Percentiles rank a stretch among this genome's conserved stretches.
phyloP scores from a whole-genome alignment of 2,888 invertebrate genomes.

The Zelleria hepariella region DNA sequence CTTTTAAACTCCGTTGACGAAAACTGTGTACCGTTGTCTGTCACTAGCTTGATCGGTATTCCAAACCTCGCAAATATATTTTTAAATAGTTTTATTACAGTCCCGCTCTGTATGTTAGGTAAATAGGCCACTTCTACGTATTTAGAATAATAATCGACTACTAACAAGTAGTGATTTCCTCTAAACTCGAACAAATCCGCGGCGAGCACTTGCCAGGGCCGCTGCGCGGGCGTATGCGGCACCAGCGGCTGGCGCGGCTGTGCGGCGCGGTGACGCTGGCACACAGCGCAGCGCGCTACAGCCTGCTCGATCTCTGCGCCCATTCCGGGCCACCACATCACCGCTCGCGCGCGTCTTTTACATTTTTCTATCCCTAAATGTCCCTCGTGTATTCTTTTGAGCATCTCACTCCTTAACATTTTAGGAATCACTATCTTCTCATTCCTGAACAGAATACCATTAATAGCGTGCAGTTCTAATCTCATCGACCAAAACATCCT shows the following conservation, averaged over 20 bases:
- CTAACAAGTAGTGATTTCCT: no score
- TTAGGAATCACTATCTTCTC: not conserved
- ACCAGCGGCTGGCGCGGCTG: constrained; percentile 12
- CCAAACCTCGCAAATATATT: no score
- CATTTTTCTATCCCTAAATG: constrained; percentile 12
- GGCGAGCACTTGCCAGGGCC: constrained; percentile 8
- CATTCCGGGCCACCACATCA: no score
- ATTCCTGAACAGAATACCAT: not conserved
- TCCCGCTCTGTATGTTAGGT: constrained; percentile 4
- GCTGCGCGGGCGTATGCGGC: constrained; percentile 11
- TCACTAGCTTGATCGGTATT: no score
- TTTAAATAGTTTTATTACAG: constrained; percentile 7
- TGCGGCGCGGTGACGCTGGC: no score
- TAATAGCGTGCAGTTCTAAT: not conserved
- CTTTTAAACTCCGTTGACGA: constrained; percentile 6
- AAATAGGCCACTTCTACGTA: constrained; percentile 6
- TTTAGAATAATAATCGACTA: no score
- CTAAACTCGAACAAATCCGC: no score
- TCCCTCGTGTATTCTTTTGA: constrained; percentile 11
- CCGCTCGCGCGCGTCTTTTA: constrained; percentile 14
- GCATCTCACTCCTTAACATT: not conserved
- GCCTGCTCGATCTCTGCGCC: constrained; percentile 13
- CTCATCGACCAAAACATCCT: not conserved
- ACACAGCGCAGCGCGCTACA: constrained; percentile 12
- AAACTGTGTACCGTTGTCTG: no score